A percentile compares a stretch with the other conserved stretches of the same genome.
Conservation (phyloP, 2,797 vertebrate species). For the Lacerta viridis region DNA sequence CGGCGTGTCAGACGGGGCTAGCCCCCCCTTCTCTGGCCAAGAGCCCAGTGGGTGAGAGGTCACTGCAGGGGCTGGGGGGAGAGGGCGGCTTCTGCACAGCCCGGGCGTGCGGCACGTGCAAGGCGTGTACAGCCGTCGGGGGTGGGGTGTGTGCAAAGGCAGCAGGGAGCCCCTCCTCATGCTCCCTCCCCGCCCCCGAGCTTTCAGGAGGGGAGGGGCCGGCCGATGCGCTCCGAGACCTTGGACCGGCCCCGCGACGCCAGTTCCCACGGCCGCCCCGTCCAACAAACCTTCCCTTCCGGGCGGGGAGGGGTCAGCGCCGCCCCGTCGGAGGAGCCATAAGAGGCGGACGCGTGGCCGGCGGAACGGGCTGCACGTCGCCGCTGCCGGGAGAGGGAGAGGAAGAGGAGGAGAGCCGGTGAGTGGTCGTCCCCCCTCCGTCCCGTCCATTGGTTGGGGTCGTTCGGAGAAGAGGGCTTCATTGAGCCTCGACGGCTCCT, state of each 20-base stretch:
- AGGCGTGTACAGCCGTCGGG: neutral
- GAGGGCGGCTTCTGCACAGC: neutral
- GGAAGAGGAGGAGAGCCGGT: too few species aligned
- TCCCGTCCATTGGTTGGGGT: too few species aligned
- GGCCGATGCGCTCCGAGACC: neutral
- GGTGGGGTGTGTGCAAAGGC: neutral
- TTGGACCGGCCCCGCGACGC: neutral
- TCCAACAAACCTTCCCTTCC: too few species aligned
- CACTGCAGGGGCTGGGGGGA: neutral
- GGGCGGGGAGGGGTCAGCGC: too few species aligned
- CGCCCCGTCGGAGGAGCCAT: too few species aligned
- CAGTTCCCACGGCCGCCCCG: neutral
- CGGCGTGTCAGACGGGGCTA: too few species aligned
- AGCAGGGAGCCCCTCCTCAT: neutral
- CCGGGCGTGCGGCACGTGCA: neutral
- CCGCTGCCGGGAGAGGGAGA: too few species aligned
- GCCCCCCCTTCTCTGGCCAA: neutral
- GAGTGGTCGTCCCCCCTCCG: too few species aligned
- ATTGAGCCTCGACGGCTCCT: too few species aligned
- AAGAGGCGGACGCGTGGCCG: too few species aligned
- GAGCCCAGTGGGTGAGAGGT: neutral
- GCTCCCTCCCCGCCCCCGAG: neutral
- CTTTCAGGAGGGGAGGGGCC: neutral
- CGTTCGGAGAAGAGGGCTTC: too few species aligned
- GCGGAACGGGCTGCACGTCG: too few species aligned